phyloP scores from a whole-genome alignment of 2,797 vertebrate genomes.

The Myripristis murdjan region DNA sequence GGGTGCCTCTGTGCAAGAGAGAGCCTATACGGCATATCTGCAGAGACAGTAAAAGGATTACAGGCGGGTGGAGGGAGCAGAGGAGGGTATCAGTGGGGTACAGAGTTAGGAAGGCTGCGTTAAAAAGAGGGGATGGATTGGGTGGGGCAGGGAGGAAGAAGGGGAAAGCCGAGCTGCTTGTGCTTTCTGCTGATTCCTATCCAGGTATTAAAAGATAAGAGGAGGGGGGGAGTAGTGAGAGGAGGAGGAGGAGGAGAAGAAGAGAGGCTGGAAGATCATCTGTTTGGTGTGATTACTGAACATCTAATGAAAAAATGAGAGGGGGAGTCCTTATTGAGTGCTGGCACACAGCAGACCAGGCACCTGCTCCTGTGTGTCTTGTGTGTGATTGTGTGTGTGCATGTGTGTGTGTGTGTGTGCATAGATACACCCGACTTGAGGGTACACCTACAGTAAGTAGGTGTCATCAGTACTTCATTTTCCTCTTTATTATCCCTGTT shows the following conservation, averaged over 20 bases:
- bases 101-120: constrained; percentile 12
- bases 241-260: constrained; percentile 10
- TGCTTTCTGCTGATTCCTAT: constrained; percentile 43
- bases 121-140: neutral
- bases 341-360: constrained; percentile 45
- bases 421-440: constrained; percentile 91
- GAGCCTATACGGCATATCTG: neutral
- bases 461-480: neutral
- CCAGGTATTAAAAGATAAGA: constrained; percentile 49
- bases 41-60: constrained; percentile 1
- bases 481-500: too few relatives aligned
- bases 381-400: neutral
- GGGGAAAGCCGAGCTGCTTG: neutral
- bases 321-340: constrained; percentile 59
- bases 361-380: constrained; percentile 9
- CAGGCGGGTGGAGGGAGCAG: neutral
- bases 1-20: constrained; percentile 3
- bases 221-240: neutral
- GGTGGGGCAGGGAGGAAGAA: neutral
- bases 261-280: constrained; percentile 32
- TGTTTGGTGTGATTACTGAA: constrained; percentile 57
- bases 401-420: neutral
- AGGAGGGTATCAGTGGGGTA: neutral
- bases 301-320: constrained; percentile 58
- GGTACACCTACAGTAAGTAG: neutral